Evolutionary conservation across 1,140 invertebrate species (phyloP).

Genomic region (Diuraphis noxia): DNA sequence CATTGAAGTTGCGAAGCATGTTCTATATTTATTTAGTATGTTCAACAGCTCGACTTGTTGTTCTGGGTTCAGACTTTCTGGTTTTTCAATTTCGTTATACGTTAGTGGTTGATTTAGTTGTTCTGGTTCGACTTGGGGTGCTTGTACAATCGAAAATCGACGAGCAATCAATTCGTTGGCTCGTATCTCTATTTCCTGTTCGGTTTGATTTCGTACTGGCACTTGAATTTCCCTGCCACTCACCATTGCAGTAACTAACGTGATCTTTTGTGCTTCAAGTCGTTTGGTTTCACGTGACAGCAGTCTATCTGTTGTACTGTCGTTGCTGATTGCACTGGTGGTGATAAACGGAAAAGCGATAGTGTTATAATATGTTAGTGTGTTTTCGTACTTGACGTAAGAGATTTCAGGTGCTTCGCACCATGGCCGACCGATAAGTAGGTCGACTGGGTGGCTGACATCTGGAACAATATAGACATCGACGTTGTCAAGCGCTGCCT

Average conservation of each 20-base stretch:
- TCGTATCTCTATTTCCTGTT: no score
- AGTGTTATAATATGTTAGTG: not conserved
- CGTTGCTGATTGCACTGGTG: no score
- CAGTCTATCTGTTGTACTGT: no score
- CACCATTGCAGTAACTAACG: no score
- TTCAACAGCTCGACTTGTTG: not conserved
- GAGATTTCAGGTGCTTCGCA: not conserved
- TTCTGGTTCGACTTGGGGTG: no score
- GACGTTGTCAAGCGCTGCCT: not conserved
- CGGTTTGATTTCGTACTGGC: no score
- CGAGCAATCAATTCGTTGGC: no score
- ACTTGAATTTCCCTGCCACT: no score
- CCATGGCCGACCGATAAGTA: not conserved
- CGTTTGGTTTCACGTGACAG: no score
- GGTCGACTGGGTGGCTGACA: not conserved
- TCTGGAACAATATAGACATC: not conserved
- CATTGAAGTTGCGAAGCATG: not conserved
- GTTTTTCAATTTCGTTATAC: not conserved
- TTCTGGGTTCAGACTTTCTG: not conserved
- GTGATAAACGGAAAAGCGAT: not conserved
- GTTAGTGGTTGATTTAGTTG: not conserved
- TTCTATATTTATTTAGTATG: not conserved
- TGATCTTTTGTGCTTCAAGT: no score
- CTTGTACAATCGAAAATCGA: no score
- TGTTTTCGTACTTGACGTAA: not conserved